These are phyloP conservation scores for Helicoverpa armigera DNA, from an alignment of 1,140 invertebrate species.

Conservation along the genomic window DNA sequence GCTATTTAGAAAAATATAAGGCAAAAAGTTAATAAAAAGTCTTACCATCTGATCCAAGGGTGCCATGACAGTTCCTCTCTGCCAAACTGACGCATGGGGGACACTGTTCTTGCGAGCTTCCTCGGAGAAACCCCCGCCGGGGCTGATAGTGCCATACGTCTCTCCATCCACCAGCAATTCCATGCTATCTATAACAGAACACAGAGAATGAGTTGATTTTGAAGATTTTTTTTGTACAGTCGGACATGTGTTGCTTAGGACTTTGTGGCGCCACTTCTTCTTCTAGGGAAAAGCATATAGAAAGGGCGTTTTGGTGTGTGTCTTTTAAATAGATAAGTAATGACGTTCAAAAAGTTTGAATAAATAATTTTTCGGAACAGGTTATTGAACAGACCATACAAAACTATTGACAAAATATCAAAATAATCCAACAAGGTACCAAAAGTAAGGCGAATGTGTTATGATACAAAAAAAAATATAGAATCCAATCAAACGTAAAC, in stretches of 20 bases:
- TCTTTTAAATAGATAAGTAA: too few species aligned
- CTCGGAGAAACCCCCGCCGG: slow-evolving; percentile 76
- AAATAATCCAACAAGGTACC: not conserved
- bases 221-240: too few species aligned
- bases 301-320: too few species aligned
- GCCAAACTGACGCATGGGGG: slow-evolving; percentile 72
- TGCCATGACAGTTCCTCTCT: slow-evolving; percentile 75
- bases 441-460: too few species aligned
- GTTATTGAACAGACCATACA: too few species aligned
- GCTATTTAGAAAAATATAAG: too few species aligned
- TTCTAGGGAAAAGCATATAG: too few species aligned
- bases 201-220: not conserved
- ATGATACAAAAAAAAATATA: too few species aligned
- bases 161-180: slow-evolving; percentile 75
- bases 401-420: not conserved
- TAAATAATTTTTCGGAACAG: not conserved
- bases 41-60: slow-evolving; percentile 62
- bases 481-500: too few species aligned
- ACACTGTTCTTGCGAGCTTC: slow-evolving; percentile 67
- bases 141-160: slow-evolving; percentile 68
- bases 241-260: too few species aligned
- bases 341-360: too few species aligned
- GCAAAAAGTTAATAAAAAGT: not conserved
- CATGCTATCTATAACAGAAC: slow-evolving; percentile 67
- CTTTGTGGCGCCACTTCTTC: too few species aligned